Base-by-base conservation (phyloP, 64 coral and sea anemone genomes). In the Montipora cactus region DNA sequence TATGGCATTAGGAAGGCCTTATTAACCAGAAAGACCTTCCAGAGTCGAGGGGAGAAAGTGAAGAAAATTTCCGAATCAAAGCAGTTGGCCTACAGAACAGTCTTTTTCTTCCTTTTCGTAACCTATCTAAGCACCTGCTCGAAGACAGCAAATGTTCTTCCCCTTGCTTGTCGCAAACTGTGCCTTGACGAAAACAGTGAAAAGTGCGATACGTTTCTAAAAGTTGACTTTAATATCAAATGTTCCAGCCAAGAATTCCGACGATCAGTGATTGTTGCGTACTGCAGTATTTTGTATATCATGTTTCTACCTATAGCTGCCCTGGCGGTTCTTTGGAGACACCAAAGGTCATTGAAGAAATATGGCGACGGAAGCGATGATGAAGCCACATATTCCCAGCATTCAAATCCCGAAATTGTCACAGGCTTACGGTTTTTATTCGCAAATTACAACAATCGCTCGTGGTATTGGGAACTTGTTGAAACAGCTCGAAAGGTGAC, bases 371-470 rank as follows among this genome's bases (percentile, higher is more conserved):
- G 13, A 59, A 7, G 13, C 57, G 57, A 59, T 9, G 57, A 59
- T 59, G 57, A 59, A 59, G 13, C 7, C 57, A 59, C 13, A 9
- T 7, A 59, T 7, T 59, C 13, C 57, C 57, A 13, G 13, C 57
- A 13, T 7, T 13, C 7, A 13, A 59, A 13, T 37, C 10, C 66
- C 2, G 47, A 44, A 15, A 18, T 70, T 52, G 64, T 93, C 16
- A 52, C 74, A 93, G 91, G 49, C 8, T 77, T 93, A 79, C 70
- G 25, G 18, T 93, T 93, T 44, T 52, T 93, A 10, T 93, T 64
- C 55, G 91, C 86, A 74, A 87, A 93, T 67, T 93, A 86, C 44
- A 93, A 8, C 3, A 47, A 45, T 20, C 37, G 37, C 37, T 37
- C 37, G 37, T 37, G 37, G 37, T 37, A 37, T 37, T 37, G 37